A percentile compares a stretch with the other conserved stretches of the same genome.
Conservation (phyloP, 2,797 vertebrate species). For the Sebastiscus albofasciatus region DNA sequence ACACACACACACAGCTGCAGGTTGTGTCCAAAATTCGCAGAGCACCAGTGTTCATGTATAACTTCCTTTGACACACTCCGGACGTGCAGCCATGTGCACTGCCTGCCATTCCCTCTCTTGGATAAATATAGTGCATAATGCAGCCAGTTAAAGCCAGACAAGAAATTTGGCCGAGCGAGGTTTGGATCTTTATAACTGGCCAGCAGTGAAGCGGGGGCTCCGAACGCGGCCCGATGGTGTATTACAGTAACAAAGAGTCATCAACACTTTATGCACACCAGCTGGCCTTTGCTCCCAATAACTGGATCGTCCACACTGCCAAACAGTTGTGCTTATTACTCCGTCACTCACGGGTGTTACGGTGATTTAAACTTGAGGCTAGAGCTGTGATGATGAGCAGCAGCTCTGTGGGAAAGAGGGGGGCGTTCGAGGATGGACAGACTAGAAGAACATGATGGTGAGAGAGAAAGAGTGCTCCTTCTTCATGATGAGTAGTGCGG, state of each 20-base stretch:
- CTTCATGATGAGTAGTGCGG: constrained; percentile 36
- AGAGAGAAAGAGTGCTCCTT: constrained; percentile 16
- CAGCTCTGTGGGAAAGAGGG: constrained; percentile 71
- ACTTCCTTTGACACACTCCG: constrained; percentile 83
- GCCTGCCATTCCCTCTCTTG: constrained; percentile 45
- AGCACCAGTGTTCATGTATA: constrained; percentile 73
- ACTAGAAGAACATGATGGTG: constrained; percentile 19
- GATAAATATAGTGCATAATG: constrained; percentile 67
- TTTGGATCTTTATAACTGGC: constrained; percentile 36
- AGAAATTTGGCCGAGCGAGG: constrained; percentile 33
- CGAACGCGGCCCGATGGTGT: background rate
- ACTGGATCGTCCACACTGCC: constrained; percentile 14
- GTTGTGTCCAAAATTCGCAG: constrained; percentile 22
- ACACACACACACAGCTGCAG: constrained; percentile 20
- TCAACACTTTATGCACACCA: constrained; percentile 48
- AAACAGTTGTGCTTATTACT: constrained; percentile 65
- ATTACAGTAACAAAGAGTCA: constrained; percentile 63
- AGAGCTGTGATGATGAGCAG: constrained; percentile 16
- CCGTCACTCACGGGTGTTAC: constrained; percentile 12
- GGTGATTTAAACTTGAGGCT: constrained; percentile 40
- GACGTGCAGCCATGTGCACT: constrained; percentile 29
- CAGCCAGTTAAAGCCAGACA: constrained; percentile 52
- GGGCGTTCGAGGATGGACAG: constrained; percentile 62
- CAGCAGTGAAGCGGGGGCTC: constrained; percentile 4
- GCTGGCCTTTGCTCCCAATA: constrained; percentile 42